Evolutionary conservation across 1,140 invertebrate genomes (phyloP), one percentile per base, ranked within the genome.

Genomic region (Pollicipes pollicipes): DNA sequence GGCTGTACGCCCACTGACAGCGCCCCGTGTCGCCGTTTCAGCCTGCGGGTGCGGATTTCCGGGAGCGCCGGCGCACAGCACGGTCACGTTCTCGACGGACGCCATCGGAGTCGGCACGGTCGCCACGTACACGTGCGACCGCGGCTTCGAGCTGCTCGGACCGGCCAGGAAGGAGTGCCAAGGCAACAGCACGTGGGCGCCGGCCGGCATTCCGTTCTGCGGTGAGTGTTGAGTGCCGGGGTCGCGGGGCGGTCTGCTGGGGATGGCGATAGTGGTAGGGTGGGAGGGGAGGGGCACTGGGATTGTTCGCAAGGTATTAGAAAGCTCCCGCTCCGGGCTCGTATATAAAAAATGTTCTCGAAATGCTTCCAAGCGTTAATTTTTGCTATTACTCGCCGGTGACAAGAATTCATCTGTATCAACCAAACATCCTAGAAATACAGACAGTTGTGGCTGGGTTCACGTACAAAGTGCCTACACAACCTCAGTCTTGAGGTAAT

Each of bases 201-300:
- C 93, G 0, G 88, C 91, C 77, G 92, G 92, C 70, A 90, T 95
- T 71, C 93, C 93, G 27, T 95, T 95, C 81, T 96, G 93, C 80
- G 93, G 93, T 95, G 81, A 93, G 88, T 88, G 45, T 58, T n/a
- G n/a, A n/a, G n/a, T n/a, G n/a, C n/a, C n/a, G n/a, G n/a, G n/a
- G n/a, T n/a, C n/a, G n/a, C n/a, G n/a, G n/a, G n/a, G n/a, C n/a
- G n/a, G n/a, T n/a, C n/a, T n/a, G n/a, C n/a, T n/a, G 74, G 45
- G 74, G 32, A 73, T 37, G 70, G 64, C 30, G 37, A 74, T 30
- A 70, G 70, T 66, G 67, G 69, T 58, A 70, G 67, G 69, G 69
- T 66, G 69, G 69, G 69, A 70, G 69, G 69, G 69, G 69, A 68
- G 69, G 69, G 69, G 66, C 30, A 16, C 13, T 30, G n/a, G 68